These are phyloP conservation scores for Tonatia bakeri DNA, from an alignment of 2,113 vertebrate genomes.

Conservation along the genomic window DNA sequence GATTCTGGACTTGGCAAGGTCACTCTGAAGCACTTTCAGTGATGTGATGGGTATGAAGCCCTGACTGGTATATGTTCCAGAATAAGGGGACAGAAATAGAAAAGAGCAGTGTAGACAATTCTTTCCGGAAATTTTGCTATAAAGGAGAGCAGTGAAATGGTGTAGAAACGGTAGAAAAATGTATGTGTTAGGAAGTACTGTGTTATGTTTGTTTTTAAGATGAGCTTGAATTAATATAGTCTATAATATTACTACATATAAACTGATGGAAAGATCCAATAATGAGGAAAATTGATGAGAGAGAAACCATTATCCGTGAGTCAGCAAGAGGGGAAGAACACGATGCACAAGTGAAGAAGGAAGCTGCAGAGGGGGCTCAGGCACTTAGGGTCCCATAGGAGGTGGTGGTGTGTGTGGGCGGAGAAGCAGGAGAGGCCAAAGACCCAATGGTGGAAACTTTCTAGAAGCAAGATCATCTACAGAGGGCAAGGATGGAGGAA, in stretches of 20 bases:
- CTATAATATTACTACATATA: not conserved
- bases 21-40: not conserved
- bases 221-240: not conserved
- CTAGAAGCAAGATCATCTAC: not conserved
- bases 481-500: not conserved
- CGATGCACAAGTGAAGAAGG: not conserved
- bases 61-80: not conserved
- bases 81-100: not conserved
- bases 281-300: not conserved
- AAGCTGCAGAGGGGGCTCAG: no score
- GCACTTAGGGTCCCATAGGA: not conserved
- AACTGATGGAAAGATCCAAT: not conserved
- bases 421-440: not conserved
- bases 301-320: not conserved
- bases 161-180: not conserved
- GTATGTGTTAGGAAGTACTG: not conserved
- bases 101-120: not conserved
- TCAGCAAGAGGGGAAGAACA: not conserved
- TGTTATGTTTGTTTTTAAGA: not conserved
- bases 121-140: not conserved
- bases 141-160: not conserved
- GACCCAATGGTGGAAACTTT: not conserved
- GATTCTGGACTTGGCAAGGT: not conserved
- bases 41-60: not conserved
- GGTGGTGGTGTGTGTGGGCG: fast-evolving